These are phyloP conservation scores for Oryzias celebensis DNA, from an alignment of 2,113 vertebrate species.

Conservation along the genomic window DNA sequence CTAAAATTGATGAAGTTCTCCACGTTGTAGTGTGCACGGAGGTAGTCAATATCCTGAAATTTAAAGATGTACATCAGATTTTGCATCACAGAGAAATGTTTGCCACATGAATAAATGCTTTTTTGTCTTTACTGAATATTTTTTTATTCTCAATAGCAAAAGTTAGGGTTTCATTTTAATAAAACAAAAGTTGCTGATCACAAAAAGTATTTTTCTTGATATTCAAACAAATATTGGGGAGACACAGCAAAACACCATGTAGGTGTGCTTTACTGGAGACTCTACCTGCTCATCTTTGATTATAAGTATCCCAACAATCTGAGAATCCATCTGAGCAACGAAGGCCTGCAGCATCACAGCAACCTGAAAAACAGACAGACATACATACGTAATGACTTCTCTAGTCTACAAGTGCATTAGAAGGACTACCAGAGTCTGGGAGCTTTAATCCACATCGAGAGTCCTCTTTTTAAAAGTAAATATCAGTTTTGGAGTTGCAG, in stretches of 20 bases:
- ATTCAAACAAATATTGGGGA: background rate
- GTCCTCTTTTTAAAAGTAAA: constrained; percentile 47
- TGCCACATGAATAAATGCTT: no score
- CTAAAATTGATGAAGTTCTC: constrained; percentile 90
- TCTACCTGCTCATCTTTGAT: constrained; percentile 87
- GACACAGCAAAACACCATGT: background rate
- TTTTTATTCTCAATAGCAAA: no score
- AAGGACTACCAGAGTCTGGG: background rate
- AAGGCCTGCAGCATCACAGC: constrained; percentile 82
- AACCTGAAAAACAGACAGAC: constrained; percentile 69
- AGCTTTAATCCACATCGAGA: constrained; percentile 45
- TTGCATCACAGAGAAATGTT: background rate
- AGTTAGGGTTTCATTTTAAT: no score
- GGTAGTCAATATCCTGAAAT: constrained; percentile 84
- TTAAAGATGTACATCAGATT: background rate
- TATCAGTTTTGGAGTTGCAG: constrained; percentile 52
- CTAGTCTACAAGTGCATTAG: no score
- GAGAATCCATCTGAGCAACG: constrained; percentile 77
- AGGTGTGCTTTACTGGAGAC: background rate
- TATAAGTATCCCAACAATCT: constrained; percentile 83
- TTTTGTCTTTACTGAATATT: no score
- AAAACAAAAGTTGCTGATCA: no score
- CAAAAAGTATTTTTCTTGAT: no score
- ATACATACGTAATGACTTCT: no score
- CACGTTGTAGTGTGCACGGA: constrained; percentile 86